Evolutionary conservation across 2,113 vertebrate genomes (phyloP), one percentile per base, ranked within the genome.

Genomic region (Callipepla squamata): DNA sequence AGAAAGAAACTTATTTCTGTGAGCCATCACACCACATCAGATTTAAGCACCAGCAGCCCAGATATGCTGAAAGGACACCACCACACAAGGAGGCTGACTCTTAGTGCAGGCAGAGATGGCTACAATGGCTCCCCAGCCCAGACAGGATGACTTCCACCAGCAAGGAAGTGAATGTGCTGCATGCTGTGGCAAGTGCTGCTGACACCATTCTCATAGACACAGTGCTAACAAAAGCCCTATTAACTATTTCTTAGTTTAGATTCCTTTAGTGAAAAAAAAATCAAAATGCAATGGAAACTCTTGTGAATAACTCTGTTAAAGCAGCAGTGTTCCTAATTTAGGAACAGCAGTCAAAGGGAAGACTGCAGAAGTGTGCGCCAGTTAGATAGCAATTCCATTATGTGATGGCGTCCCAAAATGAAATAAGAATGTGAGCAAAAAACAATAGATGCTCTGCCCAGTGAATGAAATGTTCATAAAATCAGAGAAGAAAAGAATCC

Each of bases 221-320:
- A 47, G 75, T 34, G 44, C 40, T 90, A 95, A 67, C 69, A 72
- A 95, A 45, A 87, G 16, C 10, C 50, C 20, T 50, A 40, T 17
- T 91, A 95, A 96, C 59, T 23, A 90, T 66, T 44, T 87, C 30
- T 84, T 90, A 82, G 10, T 85, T 96, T 74, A 79, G 65, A 45
- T 94, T 87, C 61, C 62, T 61, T 75, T 94, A 94, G 90, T 86
- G 74, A 87, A 93, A 96, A 94, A 85, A 90, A 95, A 57, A 45
- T 34, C 74, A 92, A 59, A 73, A 74, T 47, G 17, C 50, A 55
- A 32, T 30, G 65, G 61, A 90, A 90, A 40, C 9, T 84, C 50
- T 75, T 74, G 62, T 48, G 62, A 92, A 38, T 51, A 91, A 77
- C n/a, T 9, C 13, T 75, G 22, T 48, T 77, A 80, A 77, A 84